phyloP scores from a whole-genome alignment of 2,113 vertebrate species.

The Empidonax alnorum region DNA sequence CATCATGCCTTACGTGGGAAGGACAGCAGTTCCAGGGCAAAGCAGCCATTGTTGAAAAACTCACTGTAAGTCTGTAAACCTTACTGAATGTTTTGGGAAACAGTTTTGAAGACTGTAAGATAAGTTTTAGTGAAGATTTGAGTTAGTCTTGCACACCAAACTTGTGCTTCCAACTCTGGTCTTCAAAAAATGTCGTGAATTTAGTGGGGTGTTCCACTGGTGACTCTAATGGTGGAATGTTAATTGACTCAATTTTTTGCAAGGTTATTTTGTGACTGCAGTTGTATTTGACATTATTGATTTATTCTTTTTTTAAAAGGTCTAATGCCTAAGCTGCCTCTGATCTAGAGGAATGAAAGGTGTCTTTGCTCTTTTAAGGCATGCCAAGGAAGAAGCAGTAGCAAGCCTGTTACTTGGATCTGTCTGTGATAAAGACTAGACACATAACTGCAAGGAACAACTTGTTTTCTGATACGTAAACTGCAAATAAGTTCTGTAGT shows the following conservation, averaged over 20 bases:
- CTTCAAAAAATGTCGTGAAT: not conserved
- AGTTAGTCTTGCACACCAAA: not conserved
- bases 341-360: not conserved
- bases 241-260: not conserved
- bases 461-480: not conserved
- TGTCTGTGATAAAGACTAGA: not conserved
- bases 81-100: not conserved
- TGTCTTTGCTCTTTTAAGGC: constrained; percentile 1
- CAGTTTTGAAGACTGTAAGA: not conserved
- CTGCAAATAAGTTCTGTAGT: not conserved
- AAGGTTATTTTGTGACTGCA: not conserved
- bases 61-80: constrained; percentile 84
- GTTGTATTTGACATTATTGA: not conserved
- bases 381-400: not conserved
- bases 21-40: constrained; percentile 98
- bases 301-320: not conserved
- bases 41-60: constrained; percentile 95
- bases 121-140: not conserved
- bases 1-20: constrained; percentile 99
- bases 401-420: not conserved
- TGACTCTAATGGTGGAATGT: not conserved
- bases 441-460: not conserved
- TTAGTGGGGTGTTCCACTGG: not conserved
- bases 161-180: not conserved
- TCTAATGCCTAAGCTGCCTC: not conserved